These are phyloP conservation scores for Crotophaga sulcirostris DNA, from an alignment of 2,113 vertebrate species.

Conservation along the genomic window DNA sequence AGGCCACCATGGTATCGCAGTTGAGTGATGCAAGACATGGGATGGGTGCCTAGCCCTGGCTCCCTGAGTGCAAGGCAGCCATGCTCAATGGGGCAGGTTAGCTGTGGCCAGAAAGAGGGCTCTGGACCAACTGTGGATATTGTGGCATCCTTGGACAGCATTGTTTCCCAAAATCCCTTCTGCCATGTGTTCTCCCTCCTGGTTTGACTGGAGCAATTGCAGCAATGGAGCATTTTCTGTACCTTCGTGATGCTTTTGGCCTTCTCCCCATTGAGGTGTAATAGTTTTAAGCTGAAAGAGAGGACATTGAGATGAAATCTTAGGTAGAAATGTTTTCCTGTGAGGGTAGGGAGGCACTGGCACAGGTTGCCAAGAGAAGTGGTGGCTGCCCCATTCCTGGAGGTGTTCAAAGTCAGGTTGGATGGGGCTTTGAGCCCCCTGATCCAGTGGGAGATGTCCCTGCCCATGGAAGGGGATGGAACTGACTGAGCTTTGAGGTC, in stretches of 20 bases:
- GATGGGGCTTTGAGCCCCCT: too few species aligned
- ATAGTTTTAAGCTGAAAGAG: too few species aligned
- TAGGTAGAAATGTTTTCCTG: too few species aligned
- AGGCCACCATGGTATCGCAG: rapidly evolving
- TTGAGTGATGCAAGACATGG: rapidly evolving
- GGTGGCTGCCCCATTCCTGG: too few species aligned
- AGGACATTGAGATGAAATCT: too few species aligned
- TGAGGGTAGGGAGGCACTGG: too few species aligned
- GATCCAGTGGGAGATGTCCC: too few species aligned
- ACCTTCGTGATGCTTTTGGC: rapidly evolving
- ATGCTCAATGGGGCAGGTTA: rapidly evolving
- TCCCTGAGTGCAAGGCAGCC: rapidly evolving
- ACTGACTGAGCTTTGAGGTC: too few species aligned
- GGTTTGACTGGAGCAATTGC: not conserved
- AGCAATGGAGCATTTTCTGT: not conserved
- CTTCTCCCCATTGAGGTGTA: not conserved
- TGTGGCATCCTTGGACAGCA: not conserved
- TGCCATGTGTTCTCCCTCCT: rapidly evolving
- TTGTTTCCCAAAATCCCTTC: not conserved
- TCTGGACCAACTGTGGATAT: not conserved
- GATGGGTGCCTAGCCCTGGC: not conserved
- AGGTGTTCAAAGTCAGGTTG: too few species aligned
- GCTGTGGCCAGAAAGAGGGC: not conserved
- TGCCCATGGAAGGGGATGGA: too few species aligned
- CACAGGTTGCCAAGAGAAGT: too few species aligned